Base-by-base conservation (phyloP, 2,888 invertebrate genomes). In the Thera britannica region DNA sequence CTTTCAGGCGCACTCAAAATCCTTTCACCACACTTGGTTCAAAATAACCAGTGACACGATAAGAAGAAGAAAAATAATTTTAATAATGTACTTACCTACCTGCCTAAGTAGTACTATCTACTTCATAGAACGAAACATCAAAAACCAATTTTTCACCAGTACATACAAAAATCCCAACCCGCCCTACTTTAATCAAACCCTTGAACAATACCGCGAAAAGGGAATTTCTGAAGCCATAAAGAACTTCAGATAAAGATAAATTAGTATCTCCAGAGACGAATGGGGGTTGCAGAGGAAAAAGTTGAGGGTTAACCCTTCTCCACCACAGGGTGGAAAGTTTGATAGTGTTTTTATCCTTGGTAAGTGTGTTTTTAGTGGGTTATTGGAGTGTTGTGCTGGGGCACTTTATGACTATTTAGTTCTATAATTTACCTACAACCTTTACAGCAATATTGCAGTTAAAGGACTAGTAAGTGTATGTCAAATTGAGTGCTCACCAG, bases 251-350 rank as follows among this genome's bases (percentile, higher is more conserved):
- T 90, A 89, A 85, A 88, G 85, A 89, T 92, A 92, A 90, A 91
- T 90, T 88, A 90, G 84, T 89, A 89, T 91, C 89, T 89, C 86
- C 78, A 80, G 78, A 89, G 92, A 92, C 84, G 87, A 79, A 92
- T 92, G 82, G 89, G 88, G 90, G 89, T 88, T 79, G 82, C 75
- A 78, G 77, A 83, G 82, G 88, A 89, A 90, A 89, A 90, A 88
- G 81, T 89, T 89, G 87, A 89, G 88, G 91, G 89, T 83, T 85
- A 89, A 90, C 90, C 92, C 90, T 89, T 88, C 82, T 89, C 87
- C 87, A 90, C 86, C 86, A 76, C 78, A 75, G 75, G 74, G 83
- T 81, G 83, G 82, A 79, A 76, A 77, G 78, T 85, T 87, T 86
- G 84, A 88, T 89, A 82, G 79, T 86, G 85, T 86, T 88, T 86